phyloP scores from a whole-genome alignment of 2,888 invertebrate species.

The Podotricha telesiphe region DNA sequence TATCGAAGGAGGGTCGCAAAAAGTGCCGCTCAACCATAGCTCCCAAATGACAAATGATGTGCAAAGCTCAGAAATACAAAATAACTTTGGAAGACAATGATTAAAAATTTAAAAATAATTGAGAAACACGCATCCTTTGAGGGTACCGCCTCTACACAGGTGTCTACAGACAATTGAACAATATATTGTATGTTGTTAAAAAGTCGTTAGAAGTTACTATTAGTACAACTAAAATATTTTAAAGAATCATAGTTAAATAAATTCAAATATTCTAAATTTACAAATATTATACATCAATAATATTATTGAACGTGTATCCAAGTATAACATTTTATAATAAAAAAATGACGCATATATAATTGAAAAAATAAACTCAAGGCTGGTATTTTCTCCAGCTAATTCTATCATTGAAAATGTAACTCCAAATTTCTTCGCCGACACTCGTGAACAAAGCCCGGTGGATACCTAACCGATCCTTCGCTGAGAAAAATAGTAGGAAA shows the following conservation, averaged over 20 bases:
- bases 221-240: neutral
- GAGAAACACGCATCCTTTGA: constrained; percentile 45
- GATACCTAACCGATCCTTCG: constrained; percentile 77
- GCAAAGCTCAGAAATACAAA: constrained; percentile 3
- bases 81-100: constrained; percentile 58
- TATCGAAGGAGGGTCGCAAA: constrained; percentile 13
- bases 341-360: neutral
- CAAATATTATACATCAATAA: neutral
- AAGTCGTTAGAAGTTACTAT: neutral
- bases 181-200: neutral
- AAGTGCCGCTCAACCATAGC: constrained; percentile 16
- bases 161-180: neutral
- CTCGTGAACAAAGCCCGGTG: constrained; percentile 67
- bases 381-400: constrained; percentile 29
- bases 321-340: neutral
- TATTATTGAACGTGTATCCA: neutral
- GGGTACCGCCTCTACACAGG: constrained; percentile 29
- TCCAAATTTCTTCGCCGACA: constrained; percentile 47
- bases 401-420: constrained; percentile 39
- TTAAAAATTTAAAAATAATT: constrained; percentile 70
- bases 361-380: neutral
- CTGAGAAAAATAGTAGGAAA: constrained; percentile 81
- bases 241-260: neutral
- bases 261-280: neutral
- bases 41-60: constrained; percentile 26